Evolutionary conservation across 2,113 vertebrate genomes (phyloP).

Genomic region (Syrrhaptes paradoxus): DNA sequence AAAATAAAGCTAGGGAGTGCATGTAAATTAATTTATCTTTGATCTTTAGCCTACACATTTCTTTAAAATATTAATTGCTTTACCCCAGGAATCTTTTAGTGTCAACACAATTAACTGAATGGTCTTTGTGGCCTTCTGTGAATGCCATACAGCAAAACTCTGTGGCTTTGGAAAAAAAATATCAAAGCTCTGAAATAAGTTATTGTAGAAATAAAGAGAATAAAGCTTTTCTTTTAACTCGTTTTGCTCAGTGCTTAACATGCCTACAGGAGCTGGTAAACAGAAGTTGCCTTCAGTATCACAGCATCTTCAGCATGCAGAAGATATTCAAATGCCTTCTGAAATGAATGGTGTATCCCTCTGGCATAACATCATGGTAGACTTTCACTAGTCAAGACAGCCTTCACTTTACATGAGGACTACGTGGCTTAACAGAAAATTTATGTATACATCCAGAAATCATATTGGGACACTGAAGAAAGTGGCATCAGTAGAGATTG

Average conservation of each 20-base stretch:
- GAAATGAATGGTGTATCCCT: neutral
- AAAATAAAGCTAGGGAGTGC: neutral
- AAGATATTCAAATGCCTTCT: neutral
- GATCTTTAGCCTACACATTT: neutral
- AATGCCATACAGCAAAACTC: neutral
- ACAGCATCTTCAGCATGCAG: neutral
- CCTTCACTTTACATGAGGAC: neutral
- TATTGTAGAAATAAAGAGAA: neutral
- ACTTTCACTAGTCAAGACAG: neutral
- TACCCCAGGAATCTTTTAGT: neutral
- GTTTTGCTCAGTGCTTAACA: neutral
- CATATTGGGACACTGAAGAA: neutral
- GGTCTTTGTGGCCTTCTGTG: neutral
- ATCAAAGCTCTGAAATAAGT: neutral
- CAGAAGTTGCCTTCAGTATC: neutral
- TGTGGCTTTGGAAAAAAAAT: neutral
- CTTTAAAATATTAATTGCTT: neutral
- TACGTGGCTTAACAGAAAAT: neutral
- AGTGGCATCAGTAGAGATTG: neutral
- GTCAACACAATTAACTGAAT: neutral
- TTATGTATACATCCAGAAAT: neutral
- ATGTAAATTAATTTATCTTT: neutral
- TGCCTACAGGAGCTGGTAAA: neutral
- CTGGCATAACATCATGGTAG: neutral
- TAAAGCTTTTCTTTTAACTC: neutral